A percentile compares a stretch with the other conserved stretches of the same genome.
Evolutionary conservation across 2,797 vertebrate species (phyloP).

Genomic region (Borostomias antarcticus): DNA sequence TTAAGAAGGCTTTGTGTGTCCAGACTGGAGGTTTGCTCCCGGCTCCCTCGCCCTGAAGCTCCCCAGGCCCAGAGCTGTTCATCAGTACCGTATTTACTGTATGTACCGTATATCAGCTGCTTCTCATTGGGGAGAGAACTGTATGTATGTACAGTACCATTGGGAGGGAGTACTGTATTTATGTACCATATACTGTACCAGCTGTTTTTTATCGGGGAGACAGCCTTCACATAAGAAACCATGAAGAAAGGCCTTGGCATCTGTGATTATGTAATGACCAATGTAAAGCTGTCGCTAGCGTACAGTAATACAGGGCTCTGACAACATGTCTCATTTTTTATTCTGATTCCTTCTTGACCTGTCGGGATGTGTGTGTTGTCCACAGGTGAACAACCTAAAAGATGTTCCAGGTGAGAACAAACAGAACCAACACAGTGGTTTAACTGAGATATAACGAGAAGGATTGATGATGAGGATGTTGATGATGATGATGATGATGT

Average conservation of each 20-base stretch:
- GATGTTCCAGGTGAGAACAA: slow-evolving; percentile 34
- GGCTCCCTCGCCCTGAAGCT: neutral
- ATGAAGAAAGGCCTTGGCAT: too few species aligned
- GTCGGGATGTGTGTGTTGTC: slow-evolving; percentile 5
- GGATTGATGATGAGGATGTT: neutral
- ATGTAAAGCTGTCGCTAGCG: too few species aligned
- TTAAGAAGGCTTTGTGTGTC: too few species aligned
- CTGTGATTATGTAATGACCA: too few species aligned
- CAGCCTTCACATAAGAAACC: too few species aligned
- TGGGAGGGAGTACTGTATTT: too few species aligned
- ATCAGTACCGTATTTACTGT: neutral
- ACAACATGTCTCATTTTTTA: neutral
- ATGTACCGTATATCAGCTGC: neutral
- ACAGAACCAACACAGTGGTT: neutral
- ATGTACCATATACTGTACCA: too few species aligned
- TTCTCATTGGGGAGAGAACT: too few species aligned
- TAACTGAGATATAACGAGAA: too few species aligned
- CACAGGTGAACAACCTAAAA: slow-evolving; percentile 36
- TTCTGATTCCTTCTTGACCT: neutral
- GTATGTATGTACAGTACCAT: too few species aligned
- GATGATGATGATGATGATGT: neutral
- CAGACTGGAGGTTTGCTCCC: neutral
- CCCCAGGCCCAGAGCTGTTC: neutral
- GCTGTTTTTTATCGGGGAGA: too few species aligned
- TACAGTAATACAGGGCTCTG: too few species aligned